These are phyloP conservation scores for Hirtodrosophila histrioides DNA, from an alignment of 2,888 invertebrate species.

Conservation along the genomic window DNA sequence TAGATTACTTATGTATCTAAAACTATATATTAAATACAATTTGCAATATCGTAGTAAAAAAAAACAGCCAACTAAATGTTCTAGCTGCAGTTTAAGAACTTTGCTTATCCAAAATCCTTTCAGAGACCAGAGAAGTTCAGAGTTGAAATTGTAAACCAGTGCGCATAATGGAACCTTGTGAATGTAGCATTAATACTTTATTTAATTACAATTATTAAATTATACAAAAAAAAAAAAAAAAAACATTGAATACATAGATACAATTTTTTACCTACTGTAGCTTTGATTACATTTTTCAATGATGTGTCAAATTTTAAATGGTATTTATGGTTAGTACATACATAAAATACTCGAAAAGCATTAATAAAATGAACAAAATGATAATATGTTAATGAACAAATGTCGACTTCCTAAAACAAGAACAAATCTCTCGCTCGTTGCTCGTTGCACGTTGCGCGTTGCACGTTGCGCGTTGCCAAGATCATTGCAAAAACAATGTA, in stretches of 20 bases:
- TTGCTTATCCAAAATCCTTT: constrained; percentile 17
- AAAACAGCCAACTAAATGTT: constrained; percentile 46
- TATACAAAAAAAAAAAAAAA: no score
- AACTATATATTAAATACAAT: constrained; percentile 35
- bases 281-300: constrained; percentile 80
- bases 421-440: constrained; percentile 30
- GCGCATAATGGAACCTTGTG: constrained; percentile 70
- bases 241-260: constrained; percentile 63
- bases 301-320: constrained; percentile 79
- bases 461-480: not conserved
- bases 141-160: constrained; percentile 61
- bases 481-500: constrained; percentile 9
- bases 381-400: constrained; percentile 33
- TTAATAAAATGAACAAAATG: constrained; percentile 17
- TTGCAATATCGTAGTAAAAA: constrained; percentile 60
- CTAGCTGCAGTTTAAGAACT: constrained; percentile 41
- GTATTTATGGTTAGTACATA: constrained; percentile 64
- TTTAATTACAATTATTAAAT: constrained; percentile 49
- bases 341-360: constrained; percentile 19
- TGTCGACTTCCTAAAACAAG: constrained; percentile 50
- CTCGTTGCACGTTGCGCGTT: constrained; percentile 9
- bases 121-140: constrained; percentile 1
- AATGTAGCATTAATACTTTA: constrained; percentile 65
- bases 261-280: constrained; percentile 77
- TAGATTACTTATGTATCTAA: constrained; percentile 55